Conservation (phyloP, 1,140 invertebrate genomes). For the Trichomalopsis sarcophagae region DNA sequence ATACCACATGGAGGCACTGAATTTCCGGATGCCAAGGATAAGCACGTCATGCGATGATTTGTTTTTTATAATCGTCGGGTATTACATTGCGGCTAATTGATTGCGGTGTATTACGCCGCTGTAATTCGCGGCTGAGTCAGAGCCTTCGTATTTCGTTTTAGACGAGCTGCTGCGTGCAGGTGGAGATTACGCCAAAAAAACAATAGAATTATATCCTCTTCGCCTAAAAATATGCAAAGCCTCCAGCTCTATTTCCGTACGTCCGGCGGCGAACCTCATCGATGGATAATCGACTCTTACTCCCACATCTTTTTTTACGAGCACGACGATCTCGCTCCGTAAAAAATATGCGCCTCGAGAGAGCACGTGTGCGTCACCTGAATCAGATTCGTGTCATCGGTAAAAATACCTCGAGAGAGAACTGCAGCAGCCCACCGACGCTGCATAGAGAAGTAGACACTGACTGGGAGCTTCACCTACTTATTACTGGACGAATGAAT, state of each 20-base stretch:
- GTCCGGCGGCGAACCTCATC: too few species aligned
- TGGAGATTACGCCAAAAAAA: neutral
- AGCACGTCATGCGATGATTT: neutral
- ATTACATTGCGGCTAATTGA: neutral
- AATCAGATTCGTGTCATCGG: neutral
- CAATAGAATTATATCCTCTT: neutral
- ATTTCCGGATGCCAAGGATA: conserved; percentile 38
- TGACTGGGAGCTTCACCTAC: neutral
- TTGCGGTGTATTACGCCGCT: neutral
- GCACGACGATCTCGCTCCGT: neutral
- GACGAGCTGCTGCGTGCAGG: neutral
- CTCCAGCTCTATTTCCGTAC: too few species aligned
- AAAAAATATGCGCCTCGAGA: neutral
- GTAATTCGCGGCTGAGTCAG: neutral
- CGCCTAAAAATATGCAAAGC: neutral
- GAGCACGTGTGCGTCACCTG: neutral
- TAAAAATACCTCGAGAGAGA: neutral
- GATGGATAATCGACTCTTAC: too few species aligned
- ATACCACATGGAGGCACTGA: neutral
- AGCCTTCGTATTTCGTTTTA: neutral
- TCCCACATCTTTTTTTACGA: neutral
- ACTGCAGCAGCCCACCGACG: neutral
- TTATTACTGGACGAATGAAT: neutral
- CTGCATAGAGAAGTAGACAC: neutral
- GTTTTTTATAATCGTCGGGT: neutral